These are phyloP conservation scores for Apodemus agrarius DNA, from an alignment of 2,797 vertebrate species.

Conservation along the genomic window DNA sequence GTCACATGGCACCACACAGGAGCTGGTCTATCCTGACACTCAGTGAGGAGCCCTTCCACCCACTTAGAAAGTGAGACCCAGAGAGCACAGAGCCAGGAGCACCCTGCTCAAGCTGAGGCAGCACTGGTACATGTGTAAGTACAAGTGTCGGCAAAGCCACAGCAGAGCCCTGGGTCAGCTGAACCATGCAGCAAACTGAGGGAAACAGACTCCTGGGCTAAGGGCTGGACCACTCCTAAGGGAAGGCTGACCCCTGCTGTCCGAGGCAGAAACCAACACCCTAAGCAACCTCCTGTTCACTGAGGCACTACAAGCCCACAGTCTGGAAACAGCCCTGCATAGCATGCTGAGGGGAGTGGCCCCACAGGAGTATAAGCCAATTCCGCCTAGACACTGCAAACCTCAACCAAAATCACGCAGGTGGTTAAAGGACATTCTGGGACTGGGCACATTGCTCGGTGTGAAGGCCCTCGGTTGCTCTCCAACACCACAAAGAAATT, in stretches of 20 bases:
- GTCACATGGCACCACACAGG: neutral
- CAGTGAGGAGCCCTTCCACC: neutral
- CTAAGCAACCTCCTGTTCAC: neutral
- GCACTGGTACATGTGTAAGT: neutral
- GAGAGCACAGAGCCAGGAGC: neutral
- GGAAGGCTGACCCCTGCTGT: neutral
- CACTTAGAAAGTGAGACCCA: neutral
- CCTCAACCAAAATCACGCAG: neutral
- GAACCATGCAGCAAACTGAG: neutral
- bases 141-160: neutral
- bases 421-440: neutral
- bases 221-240: neutral
- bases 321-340: neutral
- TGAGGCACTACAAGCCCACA: neutral
- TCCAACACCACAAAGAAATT: neutral
- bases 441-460: neutral
- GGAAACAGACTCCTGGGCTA: neutral
- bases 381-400: neutral
- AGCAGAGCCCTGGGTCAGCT: neutral
- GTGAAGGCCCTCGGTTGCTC: neutral
- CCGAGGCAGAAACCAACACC: neutral
- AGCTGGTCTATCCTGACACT: neutral
- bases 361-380: neutral
- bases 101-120: neutral
- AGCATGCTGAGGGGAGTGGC: no score